These are phyloP conservation scores for Digitonthophagus gazella DNA, from an alignment of 2,888 invertebrate genomes.

Conservation along the genomic window DNA sequence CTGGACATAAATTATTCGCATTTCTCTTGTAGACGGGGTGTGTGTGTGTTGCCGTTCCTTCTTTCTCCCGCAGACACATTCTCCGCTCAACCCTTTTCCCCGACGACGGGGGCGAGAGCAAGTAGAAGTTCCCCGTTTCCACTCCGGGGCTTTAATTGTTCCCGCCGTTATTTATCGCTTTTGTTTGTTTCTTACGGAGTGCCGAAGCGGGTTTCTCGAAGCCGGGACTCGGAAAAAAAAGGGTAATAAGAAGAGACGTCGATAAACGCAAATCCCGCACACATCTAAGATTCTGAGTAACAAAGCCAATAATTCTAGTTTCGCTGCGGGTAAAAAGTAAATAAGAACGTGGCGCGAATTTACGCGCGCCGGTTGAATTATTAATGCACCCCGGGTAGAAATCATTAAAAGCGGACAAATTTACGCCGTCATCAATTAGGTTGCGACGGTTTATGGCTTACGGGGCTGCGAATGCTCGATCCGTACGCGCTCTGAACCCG, in stretches of 20 bases:
- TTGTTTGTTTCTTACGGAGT: constrained; percentile 26
- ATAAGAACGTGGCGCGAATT: constrained; percentile 1
- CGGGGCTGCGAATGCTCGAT: background rate
- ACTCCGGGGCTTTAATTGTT: constrained; percentile 44
- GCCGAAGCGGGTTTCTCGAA: background rate
- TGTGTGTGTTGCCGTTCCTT: too few species aligned
- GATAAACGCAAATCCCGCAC: background rate
- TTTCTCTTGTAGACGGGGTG: too few species aligned
- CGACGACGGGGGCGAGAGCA: background rate
- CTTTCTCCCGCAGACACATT: background rate
- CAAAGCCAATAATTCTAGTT: background rate
- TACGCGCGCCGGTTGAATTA: constrained; percentile 16
- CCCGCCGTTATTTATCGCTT: constrained; percentile 38
- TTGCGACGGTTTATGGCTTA: constrained; percentile 22
- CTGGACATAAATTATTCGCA: background rate
- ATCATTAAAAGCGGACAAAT: constrained; percentile 27
- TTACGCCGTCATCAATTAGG: constrained; percentile 32
- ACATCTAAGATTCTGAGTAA: background rate
- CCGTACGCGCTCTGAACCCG: background rate
- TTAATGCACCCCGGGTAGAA: constrained; percentile 20
- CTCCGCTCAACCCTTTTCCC: background rate
- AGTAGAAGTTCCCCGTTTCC: background rate
- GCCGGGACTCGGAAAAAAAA: background rate
- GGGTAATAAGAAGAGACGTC: background rate
- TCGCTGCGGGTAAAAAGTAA: background rate